Base-by-base conservation (phyloP, 2,888 invertebrate species). In the Dyspetes luteomarginatus region DNA sequence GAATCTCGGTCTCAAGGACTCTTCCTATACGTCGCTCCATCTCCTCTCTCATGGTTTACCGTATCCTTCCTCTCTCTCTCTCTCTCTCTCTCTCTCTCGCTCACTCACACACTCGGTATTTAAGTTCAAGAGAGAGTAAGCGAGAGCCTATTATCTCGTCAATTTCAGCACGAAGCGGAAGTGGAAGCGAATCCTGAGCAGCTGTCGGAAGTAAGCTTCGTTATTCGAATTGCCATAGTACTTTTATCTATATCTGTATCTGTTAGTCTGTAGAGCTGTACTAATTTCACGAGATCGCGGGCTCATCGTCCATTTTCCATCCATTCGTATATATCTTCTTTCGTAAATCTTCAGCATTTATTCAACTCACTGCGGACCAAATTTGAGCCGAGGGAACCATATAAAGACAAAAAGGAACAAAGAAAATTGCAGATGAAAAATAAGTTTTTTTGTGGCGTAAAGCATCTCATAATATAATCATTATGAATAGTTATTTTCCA, bases 141-240 rank as follows among this genome's bases (percentile, higher is more conserved):
- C 43, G 62, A 43, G 30, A 50, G 30, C 24, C 50, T 50, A 60
- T 71, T 71, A 60, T 60, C 50, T 48, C 36, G 48, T 71, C 71
- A 30, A 71, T 60, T 58, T 48, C 15, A 50, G 48, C 9, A 45
- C 45, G 28, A 4, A 58, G 48, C 48, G 48, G 22, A 48, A 58
- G 36, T 48, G 28, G 45, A 50, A 22, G n/a, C n/a, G 50, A 41
- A 62, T 45, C 5, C 62, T 41, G 26, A 52, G 52, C 50, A 41
- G 26, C 52, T 72, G 72, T 52, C 41, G 50, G 19, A 72, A 52
- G 62, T 55, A 28, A 50, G 52, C 24, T 62, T 72, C 41, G 52
- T 72, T 62, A 26, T 24, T 65, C 65, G 48, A 15, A 28, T 15
- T 4, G 50, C 41, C 17, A 50, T 17, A 9, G 17, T 12, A 12